Conservation (phyloP, 2,113 vertebrate genomes). For the Zosterops pallidus region DNA sequence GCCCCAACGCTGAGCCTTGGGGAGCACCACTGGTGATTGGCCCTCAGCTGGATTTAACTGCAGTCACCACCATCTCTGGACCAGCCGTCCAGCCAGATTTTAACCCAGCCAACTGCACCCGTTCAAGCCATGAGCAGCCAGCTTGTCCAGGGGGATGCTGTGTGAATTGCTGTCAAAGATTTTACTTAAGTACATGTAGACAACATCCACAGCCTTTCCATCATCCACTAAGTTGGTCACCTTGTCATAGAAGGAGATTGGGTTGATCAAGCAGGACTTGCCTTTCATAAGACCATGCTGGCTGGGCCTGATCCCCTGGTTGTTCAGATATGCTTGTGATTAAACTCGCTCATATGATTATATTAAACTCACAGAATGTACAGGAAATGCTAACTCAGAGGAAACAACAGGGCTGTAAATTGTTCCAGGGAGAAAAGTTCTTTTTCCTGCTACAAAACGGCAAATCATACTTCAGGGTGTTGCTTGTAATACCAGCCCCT, state of each 20-base stretch:
- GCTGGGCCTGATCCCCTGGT: background rate
- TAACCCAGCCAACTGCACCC: rapidly evolving
- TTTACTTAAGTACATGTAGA: background rate
- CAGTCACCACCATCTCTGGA: background rate
- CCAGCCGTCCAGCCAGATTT: background rate
- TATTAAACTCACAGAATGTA: background rate
- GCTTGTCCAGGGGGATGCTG: background rate
- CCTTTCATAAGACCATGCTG: background rate
- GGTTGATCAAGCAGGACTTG: background rate
- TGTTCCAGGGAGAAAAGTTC: background rate
- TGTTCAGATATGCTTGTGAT: background rate
- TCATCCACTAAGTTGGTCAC: background rate
- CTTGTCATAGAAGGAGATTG: background rate
- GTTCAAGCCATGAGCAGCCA: background rate
- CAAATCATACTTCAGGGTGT: background rate
- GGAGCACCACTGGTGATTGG: background rate
- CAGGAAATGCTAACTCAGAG: background rate
- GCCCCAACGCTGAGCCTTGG: background rate
- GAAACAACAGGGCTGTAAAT: background rate
- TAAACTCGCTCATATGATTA: background rate
- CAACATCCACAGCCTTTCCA: background rate
- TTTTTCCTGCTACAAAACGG: background rate
- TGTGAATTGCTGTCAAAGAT: background rate
- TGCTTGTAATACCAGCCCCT: background rate
- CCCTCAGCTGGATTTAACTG: background rate